Percentiles rank a stretch among this genome's conserved stretches.
phyloP scores from a whole-genome alignment of 1,140 invertebrate species.

The Megalonaias nervosa region DNA sequence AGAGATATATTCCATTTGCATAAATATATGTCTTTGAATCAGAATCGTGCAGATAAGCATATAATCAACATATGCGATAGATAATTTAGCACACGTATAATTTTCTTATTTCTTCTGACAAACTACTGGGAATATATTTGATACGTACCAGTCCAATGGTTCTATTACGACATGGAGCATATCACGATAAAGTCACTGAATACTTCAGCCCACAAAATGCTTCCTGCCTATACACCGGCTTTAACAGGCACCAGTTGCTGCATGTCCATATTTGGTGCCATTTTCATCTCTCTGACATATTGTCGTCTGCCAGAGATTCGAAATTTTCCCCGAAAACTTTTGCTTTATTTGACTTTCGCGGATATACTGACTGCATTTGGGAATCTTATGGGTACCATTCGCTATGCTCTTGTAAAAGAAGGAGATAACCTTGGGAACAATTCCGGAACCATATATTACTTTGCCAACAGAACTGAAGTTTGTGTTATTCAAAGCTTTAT shows the following conservation, averaged over 20 bases:
- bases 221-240: conserved; percentile 1
- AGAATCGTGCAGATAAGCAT: too few species aligned
- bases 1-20: too few species aligned
- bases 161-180: too few species aligned
- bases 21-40: too few species aligned
- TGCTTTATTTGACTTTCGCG: conserved; percentile 19
- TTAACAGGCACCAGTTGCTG: conserved; percentile 7
- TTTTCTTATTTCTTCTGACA: too few species aligned
- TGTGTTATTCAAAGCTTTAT: conserved; percentile 31
- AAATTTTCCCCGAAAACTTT: conserved; percentile 15
- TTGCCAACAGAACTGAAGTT: not conserved
- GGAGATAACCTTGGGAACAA: not conserved
- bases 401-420: conserved; percentile 6
- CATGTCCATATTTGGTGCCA: conserved; percentile 26
- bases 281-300: conserved; percentile 18
- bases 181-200: too few species aligned
- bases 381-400: conserved; percentile 23
- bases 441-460: not conserved
- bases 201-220: not conserved
- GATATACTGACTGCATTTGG: conserved; percentile 19
- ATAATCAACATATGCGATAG: too few species aligned
- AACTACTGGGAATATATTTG: too few species aligned
- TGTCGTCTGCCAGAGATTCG: not conserved
- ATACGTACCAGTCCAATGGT: too few species aligned
- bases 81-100: too few species aligned